Evolutionary conservation across 1,140 invertebrate genomes (phyloP).

Genomic region (Phortica variegata): DNA sequence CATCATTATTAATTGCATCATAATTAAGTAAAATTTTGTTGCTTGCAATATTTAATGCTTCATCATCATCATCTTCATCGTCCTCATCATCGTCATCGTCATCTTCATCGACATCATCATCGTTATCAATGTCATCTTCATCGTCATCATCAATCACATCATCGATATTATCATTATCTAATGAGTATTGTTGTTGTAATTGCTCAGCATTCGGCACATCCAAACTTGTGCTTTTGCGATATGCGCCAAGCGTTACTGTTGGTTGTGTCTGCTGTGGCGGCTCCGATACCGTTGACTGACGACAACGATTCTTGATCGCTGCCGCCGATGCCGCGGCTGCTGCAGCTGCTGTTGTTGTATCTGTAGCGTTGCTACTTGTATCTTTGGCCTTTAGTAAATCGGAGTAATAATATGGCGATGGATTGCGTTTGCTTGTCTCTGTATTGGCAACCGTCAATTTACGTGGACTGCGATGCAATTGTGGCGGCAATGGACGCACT

Average conservation of each 20-base stretch:
- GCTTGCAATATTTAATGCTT: slow-evolving; percentile 11
- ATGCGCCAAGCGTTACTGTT: slow-evolving; percentile 18
- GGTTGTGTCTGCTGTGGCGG: slow-evolving; percentile 41
- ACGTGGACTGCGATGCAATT: slow-evolving; percentile 48
- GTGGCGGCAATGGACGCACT: slow-evolving; percentile 45
- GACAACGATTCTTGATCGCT: slow-evolving; percentile 42
- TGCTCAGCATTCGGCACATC: slow-evolving; percentile 64
- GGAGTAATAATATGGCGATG: slow-evolving; percentile 77
- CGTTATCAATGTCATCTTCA: not conserved
- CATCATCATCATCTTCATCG: slow-evolving; percentile 10
- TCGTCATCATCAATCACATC: no score
- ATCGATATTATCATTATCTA: no score
- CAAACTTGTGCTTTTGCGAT: slow-evolving; percentile 67
- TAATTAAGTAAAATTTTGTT: slow-evolving; percentile 6
- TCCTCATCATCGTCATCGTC: slow-evolving; percentile 1
- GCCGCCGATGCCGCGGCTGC: slow-evolving; percentile 14
- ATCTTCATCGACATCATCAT: slow-evolving; percentile 2
- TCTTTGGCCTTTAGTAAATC: slow-evolving; percentile 65
- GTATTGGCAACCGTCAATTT: slow-evolving; percentile 33
- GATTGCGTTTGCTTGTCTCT: slow-evolving; percentile 63
- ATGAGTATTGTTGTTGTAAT: slow-evolving; percentile 4
- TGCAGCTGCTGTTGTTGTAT: slow-evolving; percentile 11
- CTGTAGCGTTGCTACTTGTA: slow-evolving; percentile 14
- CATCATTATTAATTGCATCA: no score
- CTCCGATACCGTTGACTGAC: slow-evolving; percentile 48